Conservation (phyloP, 2,797 vertebrate species). For the Tachyglossus aculeatus region DNA sequence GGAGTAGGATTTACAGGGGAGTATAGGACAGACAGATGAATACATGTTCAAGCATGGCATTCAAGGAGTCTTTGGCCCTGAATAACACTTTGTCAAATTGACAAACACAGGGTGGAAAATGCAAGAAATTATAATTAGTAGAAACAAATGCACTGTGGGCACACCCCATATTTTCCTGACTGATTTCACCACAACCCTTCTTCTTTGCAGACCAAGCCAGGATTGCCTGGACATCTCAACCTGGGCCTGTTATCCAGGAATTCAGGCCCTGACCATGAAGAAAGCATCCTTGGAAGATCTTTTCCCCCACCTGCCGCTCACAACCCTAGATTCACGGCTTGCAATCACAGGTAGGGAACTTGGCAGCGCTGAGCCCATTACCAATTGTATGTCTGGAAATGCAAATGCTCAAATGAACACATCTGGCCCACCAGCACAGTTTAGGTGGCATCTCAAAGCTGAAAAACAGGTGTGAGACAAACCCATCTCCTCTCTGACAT, state of each 20-base stretch:
- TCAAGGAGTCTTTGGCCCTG: neutral
- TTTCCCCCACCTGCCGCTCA: constrained; percentile 6
- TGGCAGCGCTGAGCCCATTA: neutral
- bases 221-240: neutral
- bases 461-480: constrained; percentile 9
- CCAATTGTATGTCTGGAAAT: constrained; percentile 1
- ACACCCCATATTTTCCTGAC: neutral
- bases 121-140: neutral
- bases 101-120: neutral
- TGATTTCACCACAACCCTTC: constrained; percentile 1
- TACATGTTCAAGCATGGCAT: neutral
- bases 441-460: constrained; percentile 21
- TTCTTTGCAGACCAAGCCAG: neutral
- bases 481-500: constrained; percentile 1
- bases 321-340: constrained; percentile 15
- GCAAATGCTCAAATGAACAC: constrained; percentile 11
- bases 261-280: neutral
- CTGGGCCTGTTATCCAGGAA: neutral
- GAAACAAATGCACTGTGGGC: neutral
- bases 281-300: constrained; percentile 16
- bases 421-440: constrained; percentile 2
- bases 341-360: neutral
- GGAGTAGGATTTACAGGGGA: neutral
- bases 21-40: no score
- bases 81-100: neutral